A percentile compares a stretch with the other conserved stretches of the same genome.
These are phyloP conservation scores for Parapsyche elsis DNA, from an alignment of 1,140 invertebrate genomes.

Conservation along the genomic window DNA sequence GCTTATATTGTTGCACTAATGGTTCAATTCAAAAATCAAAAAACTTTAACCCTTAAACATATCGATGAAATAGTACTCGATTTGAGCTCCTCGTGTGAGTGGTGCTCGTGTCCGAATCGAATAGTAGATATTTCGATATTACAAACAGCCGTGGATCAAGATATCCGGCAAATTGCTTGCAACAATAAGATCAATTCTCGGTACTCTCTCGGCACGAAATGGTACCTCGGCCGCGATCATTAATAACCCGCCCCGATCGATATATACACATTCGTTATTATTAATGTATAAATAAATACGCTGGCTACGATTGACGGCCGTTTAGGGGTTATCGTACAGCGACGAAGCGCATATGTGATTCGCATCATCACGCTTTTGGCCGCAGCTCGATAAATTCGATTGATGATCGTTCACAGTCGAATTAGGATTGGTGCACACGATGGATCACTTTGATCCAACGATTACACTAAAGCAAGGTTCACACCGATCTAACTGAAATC, in stretches of 20 bases:
- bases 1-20: too few species aligned
- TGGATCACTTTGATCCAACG: not conserved
- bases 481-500: too few species aligned
- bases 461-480: not conserved
- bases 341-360: slow-evolving; percentile 33
- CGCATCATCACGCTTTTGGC: slow-evolving; percentile 35
- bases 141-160: slow-evolving; percentile 55
- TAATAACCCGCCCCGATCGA: slow-evolving; percentile 34
- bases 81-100: slow-evolving; percentile 4
- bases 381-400: not conserved
- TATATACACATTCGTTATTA: not conserved
- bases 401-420: too few species aligned
- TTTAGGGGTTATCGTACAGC: slow-evolving; percentile 34
- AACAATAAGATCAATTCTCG: slow-evolving; percentile 50
- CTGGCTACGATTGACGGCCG: slow-evolving; percentile 20
- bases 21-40: too few species aligned
- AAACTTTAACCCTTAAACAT: too few species aligned
- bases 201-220: slow-evolving; percentile 5
- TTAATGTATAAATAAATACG: slow-evolving; percentile 1
- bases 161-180: slow-evolving; percentile 50
- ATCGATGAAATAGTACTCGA: too few species aligned
- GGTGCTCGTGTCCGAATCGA: slow-evolving; percentile 21
- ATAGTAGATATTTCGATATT: slow-evolving; percentile 50
- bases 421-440: too few species aligned
- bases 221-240: slow-evolving; percentile 3